These are phyloP conservation scores for Tauraco hartlaubi DNA, from an alignment of 2,797 vertebrate species.

Conservation along the genomic window DNA sequence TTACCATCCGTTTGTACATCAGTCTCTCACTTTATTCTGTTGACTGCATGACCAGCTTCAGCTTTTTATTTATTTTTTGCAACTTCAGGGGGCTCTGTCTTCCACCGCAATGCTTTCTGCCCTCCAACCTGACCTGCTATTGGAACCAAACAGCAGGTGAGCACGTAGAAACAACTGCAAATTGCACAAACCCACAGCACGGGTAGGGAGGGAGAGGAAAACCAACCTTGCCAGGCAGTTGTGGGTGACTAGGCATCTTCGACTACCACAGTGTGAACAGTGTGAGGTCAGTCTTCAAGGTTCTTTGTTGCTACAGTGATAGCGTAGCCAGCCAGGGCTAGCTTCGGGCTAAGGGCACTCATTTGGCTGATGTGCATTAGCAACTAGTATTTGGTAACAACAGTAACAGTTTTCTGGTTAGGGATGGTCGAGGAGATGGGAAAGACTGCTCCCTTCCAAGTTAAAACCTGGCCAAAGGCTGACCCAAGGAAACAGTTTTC, in stretches of 20 bases:
- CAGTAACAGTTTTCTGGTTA: slow-evolving; percentile 8
- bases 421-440: neutral
- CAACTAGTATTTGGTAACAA: slow-evolving; percentile 52
- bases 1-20: neutral
- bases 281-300: slow-evolving; percentile 41
- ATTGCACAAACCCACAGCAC: neutral
- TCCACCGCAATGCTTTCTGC: neutral
- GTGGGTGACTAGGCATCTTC: neutral
- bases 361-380: slow-evolving; percentile 45
- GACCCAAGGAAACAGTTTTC: neutral
- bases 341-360: slow-evolving; percentile 64
- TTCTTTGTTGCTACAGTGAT: slow-evolving; percentile 50
- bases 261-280: slow-evolving; percentile 31
- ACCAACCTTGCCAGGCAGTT: neutral
- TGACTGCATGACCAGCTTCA: neutral
- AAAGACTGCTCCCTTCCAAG: neutral
- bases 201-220: neutral
- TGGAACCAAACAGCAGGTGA: slow-evolving; percentile 16
- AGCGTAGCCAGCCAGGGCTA: slow-evolving; percentile 10
- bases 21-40: neutral
- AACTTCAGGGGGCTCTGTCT: neutral
- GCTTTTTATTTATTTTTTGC: neutral
- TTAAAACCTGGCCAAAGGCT: neutral
- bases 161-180: neutral
- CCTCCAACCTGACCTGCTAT: slow-evolving; percentile 19